Evolutionary conservation across 2,113 vertebrate genomes (phyloP).

Genomic region (Hemibates koningsi): DNA sequence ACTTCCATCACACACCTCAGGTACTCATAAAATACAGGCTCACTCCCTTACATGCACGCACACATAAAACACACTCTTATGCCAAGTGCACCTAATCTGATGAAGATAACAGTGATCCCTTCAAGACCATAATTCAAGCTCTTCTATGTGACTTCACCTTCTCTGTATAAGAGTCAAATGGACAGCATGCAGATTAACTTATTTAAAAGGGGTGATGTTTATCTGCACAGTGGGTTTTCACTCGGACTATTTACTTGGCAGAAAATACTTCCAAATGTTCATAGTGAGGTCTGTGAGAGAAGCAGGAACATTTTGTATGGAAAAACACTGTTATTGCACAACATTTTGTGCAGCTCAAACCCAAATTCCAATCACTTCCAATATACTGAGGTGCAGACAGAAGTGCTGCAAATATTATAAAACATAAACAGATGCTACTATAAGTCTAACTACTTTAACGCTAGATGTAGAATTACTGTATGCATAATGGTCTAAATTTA

Average conservation of each 20-base stretch:
- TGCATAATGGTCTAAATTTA: neutral
- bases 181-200: neutral
- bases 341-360: neutral
- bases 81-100: neutral
- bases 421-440: neutral
- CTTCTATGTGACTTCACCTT: neutral
- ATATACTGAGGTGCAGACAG: neutral
- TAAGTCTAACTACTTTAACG: neutral
- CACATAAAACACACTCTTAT: neutral
- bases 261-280: neutral
- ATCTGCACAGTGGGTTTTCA: neutral
- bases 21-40: conserved; percentile 2
- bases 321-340: neutral
- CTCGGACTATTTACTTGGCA: neutral
- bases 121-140: neutral
- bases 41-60: neutral
- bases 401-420: neutral
- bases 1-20: neutral
- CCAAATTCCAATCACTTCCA: neutral
- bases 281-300: neutral
- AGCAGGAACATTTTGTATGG: accelerated
- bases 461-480: neutral
- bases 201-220: too few species aligned
- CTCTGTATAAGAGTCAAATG: neutral
- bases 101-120: neutral